Evolutionary conservation across 2,113 vertebrate genomes (phyloP), one percentile per base, ranked within the genome.

Genomic region (Ammospiza nelsoni): DNA sequence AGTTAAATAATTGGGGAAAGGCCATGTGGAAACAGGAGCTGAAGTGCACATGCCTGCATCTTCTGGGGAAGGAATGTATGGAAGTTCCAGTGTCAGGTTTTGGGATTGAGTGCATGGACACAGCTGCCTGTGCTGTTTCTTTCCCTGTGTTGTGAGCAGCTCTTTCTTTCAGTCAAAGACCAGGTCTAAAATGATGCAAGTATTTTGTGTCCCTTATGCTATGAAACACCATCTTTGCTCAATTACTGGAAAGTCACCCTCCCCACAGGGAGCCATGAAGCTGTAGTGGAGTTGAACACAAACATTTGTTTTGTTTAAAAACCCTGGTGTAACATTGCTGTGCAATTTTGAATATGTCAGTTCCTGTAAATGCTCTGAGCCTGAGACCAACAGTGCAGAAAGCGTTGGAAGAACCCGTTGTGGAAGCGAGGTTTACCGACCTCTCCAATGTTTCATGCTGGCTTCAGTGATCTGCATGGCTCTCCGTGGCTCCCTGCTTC

Each of bases 251-350:
- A 96, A 93, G 93, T 39, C 74, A 75, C 81, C 69, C 91, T 92
- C 92, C 94, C 94, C 83, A 96, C 52, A 57, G 95, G 87, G 92
- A 96, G 75, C 95, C 54, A 68, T 2, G 5, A 67, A 89, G 81
- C 86, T 4, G 6, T 87, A 91, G 87, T 88, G 90, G 94, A 93
- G 91, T 79, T 88, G 94, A 94, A 93, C 76, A 61, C 81, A 95
- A 96, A 96, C 91, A 92, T 96, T 97, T 92, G 91, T 97, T 97
- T 95, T 92, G 93, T 97, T 97, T 97, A 95, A 97, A 95, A 97
- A 73, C 82, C 91, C 91, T 58, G 92, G 90, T 87, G 57, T 84
- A 95, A 84, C 73, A 92, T 41, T 51, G 90, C 84, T 23, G 28
- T 77, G 82, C 74, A 95, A 97, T 87, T 94, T 94, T 13, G 29